Conservation (phyloP, 2,113 vertebrate species). For the Phyllostomus discolor region DNA sequence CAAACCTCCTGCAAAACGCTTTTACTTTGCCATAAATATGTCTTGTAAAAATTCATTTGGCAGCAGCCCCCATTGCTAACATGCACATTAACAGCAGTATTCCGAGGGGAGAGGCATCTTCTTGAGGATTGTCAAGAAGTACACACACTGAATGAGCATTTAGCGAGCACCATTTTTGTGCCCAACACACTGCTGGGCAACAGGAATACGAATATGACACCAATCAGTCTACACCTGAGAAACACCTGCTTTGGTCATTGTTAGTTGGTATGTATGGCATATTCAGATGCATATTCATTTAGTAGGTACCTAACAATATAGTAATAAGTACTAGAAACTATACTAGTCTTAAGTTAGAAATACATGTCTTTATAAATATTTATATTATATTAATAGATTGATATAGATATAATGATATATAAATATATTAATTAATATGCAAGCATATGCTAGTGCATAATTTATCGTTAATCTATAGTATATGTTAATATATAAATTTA, state of each 20-base stretch:
- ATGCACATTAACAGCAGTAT: background rate
- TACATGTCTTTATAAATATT: background rate
- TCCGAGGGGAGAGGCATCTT: background rate
- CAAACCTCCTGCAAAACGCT: background rate
- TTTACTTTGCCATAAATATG: background rate
- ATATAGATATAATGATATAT: background rate
- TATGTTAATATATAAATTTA: background rate
- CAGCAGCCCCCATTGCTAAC: background rate
- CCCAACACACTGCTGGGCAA: background rate
- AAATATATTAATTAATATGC: too few relatives aligned
- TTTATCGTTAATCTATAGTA: background rate
- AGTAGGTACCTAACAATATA: background rate
- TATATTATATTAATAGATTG: background rate
- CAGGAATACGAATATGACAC: background rate
- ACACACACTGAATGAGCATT: background rate
- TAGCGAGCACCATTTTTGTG: background rate
- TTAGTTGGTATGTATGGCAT: background rate
- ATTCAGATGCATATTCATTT: background rate
- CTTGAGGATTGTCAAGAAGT: background rate
- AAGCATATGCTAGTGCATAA: too few relatives aligned
- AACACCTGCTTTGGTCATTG: background rate
- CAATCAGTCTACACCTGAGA: background rate
- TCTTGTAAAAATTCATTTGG: background rate
- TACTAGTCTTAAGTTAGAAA: background rate
- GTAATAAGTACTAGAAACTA: background rate